Evolutionary conservation across 2,797 vertebrate species (phyloP), one percentile per base, ranked within the genome.

Genomic region (Macrochelys suwanniensis): DNA sequence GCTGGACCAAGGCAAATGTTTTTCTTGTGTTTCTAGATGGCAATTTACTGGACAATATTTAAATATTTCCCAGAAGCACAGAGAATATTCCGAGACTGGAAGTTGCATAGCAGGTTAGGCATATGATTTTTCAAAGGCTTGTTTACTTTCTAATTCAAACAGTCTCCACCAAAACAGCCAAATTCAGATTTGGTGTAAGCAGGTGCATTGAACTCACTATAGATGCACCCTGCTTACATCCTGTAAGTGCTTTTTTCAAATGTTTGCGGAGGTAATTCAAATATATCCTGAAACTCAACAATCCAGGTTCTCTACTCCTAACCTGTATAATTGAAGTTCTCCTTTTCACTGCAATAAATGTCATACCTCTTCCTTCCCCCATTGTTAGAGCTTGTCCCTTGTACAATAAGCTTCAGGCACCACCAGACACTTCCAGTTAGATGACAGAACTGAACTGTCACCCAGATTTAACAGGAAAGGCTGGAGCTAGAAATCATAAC

Each of bases 401-500:
- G 0, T 89, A 57, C 13, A 53, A 37, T 28, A 88, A 94, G 80
- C 61, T 92, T 0, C 37, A 71, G 0, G 33, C 53, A 84, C 53
- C 82, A 87, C 86, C 79, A 81, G 31, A 84, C 65, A 82, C 82
- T 61, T 47, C 81, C 93, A 97, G 96, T 97, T 96, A 96, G 50
- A 96, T 89, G 90, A 87, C 12, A 84, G 86, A 94, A 90, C 77
- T 59, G 88, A 93, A 65, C 54, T 89, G 21, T 25, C 81, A 65
- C 82, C 90, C 96, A 96, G 96, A 94, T 97, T 94, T 95, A 97
- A 92, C 84, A 89, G 76, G 53, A 57, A 95, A 86, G 76, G 77
- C 1, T 26, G 1, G 26, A 93, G 82, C 2, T 87, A 5, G 6
- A 2, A 50, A 94, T 80, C 4, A 0, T 49, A 92, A 90, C 81